Evolutionary conservation across 2,888 invertebrate species (phyloP).

Genomic region (Habroteleia sp.): DNA sequence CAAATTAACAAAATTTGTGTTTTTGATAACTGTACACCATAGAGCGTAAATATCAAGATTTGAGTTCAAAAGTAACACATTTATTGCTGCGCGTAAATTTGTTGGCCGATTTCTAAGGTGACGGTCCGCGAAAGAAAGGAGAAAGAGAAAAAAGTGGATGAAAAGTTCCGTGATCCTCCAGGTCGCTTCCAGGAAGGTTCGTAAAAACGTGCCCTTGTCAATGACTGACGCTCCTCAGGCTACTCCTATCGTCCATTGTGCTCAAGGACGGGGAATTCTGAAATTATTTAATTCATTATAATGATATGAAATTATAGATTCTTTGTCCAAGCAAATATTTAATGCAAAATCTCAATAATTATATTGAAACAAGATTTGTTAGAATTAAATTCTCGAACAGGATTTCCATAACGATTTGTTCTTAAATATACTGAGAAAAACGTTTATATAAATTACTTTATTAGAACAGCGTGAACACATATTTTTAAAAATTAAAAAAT

Average conservation of each 20-base stretch:
- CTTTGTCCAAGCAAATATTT: too few species aligned
- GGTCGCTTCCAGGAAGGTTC: slow-evolving; percentile 37
- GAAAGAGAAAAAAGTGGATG: slow-evolving; percentile 12
- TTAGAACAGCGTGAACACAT: too few species aligned
- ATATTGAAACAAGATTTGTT: too few species aligned
- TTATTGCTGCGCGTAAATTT: slow-evolving; percentile 22
- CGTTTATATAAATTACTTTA: too few species aligned
- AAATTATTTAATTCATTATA: slow-evolving; percentile 57
- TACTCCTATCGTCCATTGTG: slow-evolving; percentile 72
- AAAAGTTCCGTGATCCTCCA: slow-evolving; percentile 36
- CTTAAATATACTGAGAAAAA: too few species aligned
- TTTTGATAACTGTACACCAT: slow-evolving; percentile 29
- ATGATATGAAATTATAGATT: slow-evolving; percentile 1
- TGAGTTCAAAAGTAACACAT: slow-evolving; percentile 33
- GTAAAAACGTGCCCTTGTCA: slow-evolving; percentile 51
- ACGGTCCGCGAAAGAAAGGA: slow-evolving; percentile 16
- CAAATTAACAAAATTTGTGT: slow-evolving; percentile 53
- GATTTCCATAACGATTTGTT: too few species aligned
- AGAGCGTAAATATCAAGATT: slow-evolving; percentile 39
- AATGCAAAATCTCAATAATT: too few species aligned
- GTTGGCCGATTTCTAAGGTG: slow-evolving; percentile 18
- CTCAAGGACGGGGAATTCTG: slow-evolving; percentile 77
- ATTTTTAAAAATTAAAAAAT: too few species aligned
- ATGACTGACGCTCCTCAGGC: slow-evolving; percentile 73
- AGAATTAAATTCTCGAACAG: too few species aligned